A percentile compares a stretch with the other conserved stretches of the same genome.
Evolutionary conservation across 2,888 invertebrate species (phyloP).

Genomic region (Trissolcus brochymenae): DNA sequence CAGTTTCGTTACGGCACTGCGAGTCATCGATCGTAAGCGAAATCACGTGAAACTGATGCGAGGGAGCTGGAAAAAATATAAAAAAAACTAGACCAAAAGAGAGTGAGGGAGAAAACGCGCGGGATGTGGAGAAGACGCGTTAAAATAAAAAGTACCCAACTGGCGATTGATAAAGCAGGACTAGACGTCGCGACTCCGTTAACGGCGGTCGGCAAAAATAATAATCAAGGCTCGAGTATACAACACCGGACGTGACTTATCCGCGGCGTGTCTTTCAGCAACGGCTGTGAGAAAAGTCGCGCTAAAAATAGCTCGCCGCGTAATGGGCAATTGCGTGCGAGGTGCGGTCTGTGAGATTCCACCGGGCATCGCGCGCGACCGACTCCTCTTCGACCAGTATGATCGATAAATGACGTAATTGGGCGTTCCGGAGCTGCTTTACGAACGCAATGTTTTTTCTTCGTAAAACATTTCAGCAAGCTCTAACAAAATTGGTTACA

Average conservation of each 20-base stretch:
- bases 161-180: slow-evolving; percentile 47
- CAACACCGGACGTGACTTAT: slow-evolving; percentile 45
- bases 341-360: slow-evolving; percentile 39
- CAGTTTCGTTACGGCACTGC: no score
- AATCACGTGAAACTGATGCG: background rate
- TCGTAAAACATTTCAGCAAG: slow-evolving; percentile 35
- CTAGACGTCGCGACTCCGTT: slow-evolving; percentile 32
- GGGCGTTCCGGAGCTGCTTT: background rate
- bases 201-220: slow-evolving; percentile 52
- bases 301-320: slow-evolving; percentile 45
- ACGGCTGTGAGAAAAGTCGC: slow-evolving; percentile 38
- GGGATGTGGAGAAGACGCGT: background rate
- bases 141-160: slow-evolving; percentile 2
- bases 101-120: background rate
- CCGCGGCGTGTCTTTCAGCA: slow-evolving; percentile 38
- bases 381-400: slow-evolving; percentile 24
- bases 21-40: background rate
- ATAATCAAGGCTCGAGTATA: slow-evolving; percentile 30
- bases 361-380: slow-evolving; percentile 13
- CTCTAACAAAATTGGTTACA: no score
- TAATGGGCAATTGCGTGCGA: slow-evolving; percentile 46
- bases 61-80: background rate
- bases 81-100: background rate
- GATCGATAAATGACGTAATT: slow-evolving; percentile 42
- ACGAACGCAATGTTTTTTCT: no score